These are phyloP conservation scores for Apodemus sylvaticus DNA, from an alignment of 2,113 vertebrate genomes.

Conservation along the genomic window DNA sequence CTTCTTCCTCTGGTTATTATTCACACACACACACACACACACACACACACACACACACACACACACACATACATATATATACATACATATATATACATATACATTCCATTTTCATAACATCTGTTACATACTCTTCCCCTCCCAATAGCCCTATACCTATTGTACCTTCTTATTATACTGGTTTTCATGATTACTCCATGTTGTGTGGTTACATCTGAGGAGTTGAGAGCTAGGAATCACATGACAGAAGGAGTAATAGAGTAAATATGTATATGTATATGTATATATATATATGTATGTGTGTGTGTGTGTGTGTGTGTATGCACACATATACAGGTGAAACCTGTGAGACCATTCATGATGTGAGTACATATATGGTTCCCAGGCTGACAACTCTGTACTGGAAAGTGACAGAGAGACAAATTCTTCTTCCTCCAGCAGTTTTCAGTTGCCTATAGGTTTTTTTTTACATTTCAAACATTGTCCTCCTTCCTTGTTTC, in stretches of 20 bases:
- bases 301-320: no score
- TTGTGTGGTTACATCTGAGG: not conserved
- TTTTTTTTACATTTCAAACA: no score
- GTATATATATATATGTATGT: no score
- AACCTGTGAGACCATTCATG: not conserved
- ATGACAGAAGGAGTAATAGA: no score
- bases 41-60: no score
- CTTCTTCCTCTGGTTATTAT: not conserved
- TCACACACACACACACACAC: no score
- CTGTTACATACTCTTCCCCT: not conserved
- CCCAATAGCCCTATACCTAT: not conserved
- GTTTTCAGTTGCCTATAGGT: not conserved
- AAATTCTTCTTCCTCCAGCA: not conserved
- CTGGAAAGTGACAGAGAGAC: not conserved
- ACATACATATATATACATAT: no score
- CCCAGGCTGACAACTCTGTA: not conserved
- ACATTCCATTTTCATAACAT: not conserved
- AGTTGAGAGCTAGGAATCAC: not conserved
- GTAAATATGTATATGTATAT: no score
- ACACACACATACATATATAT: no score
- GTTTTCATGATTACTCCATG: not conserved
- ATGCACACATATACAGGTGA: not conserved
- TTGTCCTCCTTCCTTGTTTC: no score
- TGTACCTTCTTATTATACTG: not conserved
- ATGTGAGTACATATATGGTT: not conserved